phyloP scores from a whole-genome alignment of 2,797 vertebrate genomes.

The Neostethus bicornis region DNA sequence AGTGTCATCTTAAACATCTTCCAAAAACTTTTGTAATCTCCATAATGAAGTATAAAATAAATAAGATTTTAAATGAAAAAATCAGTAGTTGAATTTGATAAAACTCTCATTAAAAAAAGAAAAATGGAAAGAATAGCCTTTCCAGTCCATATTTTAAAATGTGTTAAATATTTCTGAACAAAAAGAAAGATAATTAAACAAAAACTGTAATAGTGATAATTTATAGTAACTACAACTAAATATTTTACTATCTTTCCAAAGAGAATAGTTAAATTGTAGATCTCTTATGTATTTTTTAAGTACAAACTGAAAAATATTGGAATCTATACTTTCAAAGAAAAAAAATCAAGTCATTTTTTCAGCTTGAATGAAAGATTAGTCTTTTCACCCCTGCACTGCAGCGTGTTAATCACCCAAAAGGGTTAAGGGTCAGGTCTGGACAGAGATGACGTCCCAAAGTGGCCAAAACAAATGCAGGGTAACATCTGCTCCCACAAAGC shows the following conservation, averaged over 20 bases:
- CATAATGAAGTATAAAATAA: not conserved
- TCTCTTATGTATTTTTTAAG: not conserved
- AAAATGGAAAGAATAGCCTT: not conserved
- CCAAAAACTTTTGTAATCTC: not conserved
- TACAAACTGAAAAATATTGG: not conserved
- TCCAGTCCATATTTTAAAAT: not conserved
- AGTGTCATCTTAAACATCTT: not conserved
- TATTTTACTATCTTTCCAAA: no score
- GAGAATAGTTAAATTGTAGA: no score
- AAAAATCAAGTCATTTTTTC: slow-evolving; percentile 17
- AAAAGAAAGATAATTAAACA: no score
- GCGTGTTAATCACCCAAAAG: slow-evolving; percentile 65
- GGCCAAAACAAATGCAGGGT: slow-evolving; percentile 67
- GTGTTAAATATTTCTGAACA: not conserved
- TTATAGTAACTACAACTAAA: not conserved
- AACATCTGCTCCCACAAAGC: slow-evolving; percentile 80
- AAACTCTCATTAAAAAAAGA: not conserved
- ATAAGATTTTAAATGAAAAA: not conserved
- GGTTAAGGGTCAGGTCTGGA: slow-evolving; percentile 75
- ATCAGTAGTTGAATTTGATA: not conserved
- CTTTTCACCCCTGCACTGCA: slow-evolving; percentile 56
- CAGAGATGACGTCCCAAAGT: slow-evolving; percentile 63
- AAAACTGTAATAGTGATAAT: no score
- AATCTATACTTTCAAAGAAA: not conserved
- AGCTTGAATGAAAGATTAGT: slow-evolving; percentile 33